Evolutionary conservation across 2,113 vertebrate species (phyloP).

Genomic region (western clawed frog (Xenopus tropicalis)): DNA sequence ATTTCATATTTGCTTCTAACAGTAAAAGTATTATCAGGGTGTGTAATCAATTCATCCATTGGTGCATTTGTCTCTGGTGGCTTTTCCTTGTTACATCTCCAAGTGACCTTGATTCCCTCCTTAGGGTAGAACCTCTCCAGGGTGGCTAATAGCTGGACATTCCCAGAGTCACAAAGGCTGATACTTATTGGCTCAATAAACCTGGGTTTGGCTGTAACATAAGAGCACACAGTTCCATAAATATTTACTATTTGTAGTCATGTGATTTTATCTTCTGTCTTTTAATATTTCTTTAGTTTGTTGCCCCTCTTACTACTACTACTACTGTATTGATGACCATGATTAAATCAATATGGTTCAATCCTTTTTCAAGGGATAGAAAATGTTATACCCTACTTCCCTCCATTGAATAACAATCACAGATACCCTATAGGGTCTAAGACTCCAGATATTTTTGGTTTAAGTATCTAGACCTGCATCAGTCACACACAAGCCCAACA

Average conservation of each 20-base stretch:
- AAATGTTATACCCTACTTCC: no score
- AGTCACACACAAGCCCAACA: no score
- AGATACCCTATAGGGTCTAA: no score
- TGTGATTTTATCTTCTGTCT: neutral
- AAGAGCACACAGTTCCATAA: no score
- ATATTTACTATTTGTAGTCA: neutral
- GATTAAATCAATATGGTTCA: neutral
- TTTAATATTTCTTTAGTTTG: neutral
- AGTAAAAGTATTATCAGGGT: slow-evolving; percentile 5
- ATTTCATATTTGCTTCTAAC: slow-evolving; percentile 13
- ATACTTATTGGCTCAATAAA: slow-evolving; percentile 2
- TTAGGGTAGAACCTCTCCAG: slow-evolving; percentile 12
- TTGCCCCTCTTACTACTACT: no score
- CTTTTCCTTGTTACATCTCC: neutral
- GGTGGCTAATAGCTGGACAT: neutral
- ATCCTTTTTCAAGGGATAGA: no score
- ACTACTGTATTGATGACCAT: neutral
- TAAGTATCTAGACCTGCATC: no score
- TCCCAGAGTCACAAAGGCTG: neutral
- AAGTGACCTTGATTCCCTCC: neutral
- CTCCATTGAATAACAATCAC: no score
- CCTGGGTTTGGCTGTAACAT: slow-evolving; percentile 27
- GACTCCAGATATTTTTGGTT: no score
- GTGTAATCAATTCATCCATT: neutral
- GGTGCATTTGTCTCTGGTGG: neutral